Conservation (phyloP, 2,888 invertebrate species). For the Hymenopus coronatus region DNA sequence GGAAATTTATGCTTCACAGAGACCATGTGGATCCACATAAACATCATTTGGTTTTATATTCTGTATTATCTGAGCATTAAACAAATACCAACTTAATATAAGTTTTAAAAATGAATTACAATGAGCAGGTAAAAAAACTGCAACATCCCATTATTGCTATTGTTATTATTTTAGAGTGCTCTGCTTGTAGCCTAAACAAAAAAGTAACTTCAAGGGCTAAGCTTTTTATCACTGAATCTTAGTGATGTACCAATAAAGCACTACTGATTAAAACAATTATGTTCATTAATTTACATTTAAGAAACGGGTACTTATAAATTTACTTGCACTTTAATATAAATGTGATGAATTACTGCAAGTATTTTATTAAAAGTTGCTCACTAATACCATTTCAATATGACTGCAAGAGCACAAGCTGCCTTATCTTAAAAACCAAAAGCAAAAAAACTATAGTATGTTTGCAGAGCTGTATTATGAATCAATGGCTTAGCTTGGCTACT, state of each 20-base stretch:
- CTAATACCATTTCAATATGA: background rate
- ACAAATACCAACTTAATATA: background rate
- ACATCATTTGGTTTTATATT: background rate
- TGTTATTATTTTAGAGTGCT: too few species aligned
- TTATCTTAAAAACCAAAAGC: background rate
- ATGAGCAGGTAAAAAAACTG: background rate
- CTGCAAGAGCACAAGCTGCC: background rate
- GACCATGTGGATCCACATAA: background rate
- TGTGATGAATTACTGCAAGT: too few species aligned
- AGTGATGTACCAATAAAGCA: constrained; percentile 15
- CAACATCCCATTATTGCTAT: too few species aligned
- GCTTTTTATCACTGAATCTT: constrained; percentile 2
- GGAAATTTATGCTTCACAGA: background rate
- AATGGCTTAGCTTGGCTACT: too few species aligned
- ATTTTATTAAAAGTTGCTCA: background rate
- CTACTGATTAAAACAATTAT: background rate
- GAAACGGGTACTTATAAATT: too few species aligned
- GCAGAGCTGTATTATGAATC: too few species aligned
- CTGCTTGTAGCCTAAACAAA: background rate
- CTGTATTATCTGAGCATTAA: background rate
- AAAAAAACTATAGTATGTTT: background rate
- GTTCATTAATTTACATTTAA: background rate
- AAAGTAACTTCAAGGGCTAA: constrained; percentile 3
- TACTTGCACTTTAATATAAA: too few species aligned
- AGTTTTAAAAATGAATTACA: background rate